Base-by-base conservation (phyloP, 2,797 vertebrate genomes). In the Fistularia tabacaria region DNA sequence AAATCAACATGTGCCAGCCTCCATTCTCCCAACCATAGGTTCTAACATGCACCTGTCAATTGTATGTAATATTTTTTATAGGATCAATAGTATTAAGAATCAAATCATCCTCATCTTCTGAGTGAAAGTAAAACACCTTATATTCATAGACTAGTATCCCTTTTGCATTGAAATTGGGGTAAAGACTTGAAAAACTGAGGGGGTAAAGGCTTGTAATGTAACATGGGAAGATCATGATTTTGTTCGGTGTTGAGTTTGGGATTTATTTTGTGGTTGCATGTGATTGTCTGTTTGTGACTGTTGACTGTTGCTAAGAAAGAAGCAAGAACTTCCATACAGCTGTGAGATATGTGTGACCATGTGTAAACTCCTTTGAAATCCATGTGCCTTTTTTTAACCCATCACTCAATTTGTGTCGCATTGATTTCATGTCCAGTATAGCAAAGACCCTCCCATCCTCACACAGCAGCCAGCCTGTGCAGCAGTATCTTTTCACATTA, bases 181-280 rank as follows among this genome's bases (percentile, higher is more conserved):
- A 11, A 38, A 37, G 42, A 36, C 45, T 45, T 11, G 50, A 62
- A 60, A 47, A 49, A n/a, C 44, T 36, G 37, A 59, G 44, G 41
- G 64, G 10, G 48, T 50, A 69, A 66, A 51, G 64, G 66, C 37
- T 51, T 66, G 56, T 60, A 11, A 62, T 9, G 62, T 72, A 15
- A 57, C 63, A 59, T 7, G 47, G 71, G 62, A 54, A 44, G 74
- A 71, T 59, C 71, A 60, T 49, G 53, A 45, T 66, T 75, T 64
- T 38, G 62, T 77, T 58, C 50, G 14, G 49, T 51, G 10, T 55
- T 1, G 69, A 51, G 73, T 57, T 72, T 73, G 70, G 77, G 71
- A 81, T 69, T 40, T 62, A 12, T 71, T 70, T 53, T 75, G 75
- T 85, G 79, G 64, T 78, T 87, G 85, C 87, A 88, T 85, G 86